These are phyloP conservation scores for Microtus richardsoni DNA, from an alignment of 2,113 vertebrate species.

Conservation along the genomic window DNA sequence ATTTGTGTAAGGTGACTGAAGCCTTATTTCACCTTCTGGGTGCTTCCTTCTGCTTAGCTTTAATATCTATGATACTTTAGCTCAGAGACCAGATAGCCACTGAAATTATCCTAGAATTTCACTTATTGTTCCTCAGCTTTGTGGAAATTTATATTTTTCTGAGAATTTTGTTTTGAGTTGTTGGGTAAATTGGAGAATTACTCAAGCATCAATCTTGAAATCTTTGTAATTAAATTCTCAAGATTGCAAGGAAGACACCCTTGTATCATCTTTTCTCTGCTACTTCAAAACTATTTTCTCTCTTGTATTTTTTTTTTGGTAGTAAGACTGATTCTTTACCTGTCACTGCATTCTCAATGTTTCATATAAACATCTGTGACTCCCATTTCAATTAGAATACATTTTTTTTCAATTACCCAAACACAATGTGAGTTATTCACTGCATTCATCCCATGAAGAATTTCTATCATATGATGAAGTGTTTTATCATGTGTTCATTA, in stretches of 20 bases:
- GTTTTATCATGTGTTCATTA: neutral
- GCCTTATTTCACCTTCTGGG: accelerated
- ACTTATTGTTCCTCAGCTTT: neutral
- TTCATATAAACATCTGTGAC: neutral
- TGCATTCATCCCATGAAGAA: neutral
- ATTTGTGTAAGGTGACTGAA: accelerated
- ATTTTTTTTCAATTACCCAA: neutral
- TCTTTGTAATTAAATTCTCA: neutral
- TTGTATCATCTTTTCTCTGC: neutral
- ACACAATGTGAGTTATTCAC: neutral
- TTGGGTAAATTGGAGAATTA: neutral
- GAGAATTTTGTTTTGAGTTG: neutral
- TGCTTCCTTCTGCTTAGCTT: accelerated
- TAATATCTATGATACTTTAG: neutral
- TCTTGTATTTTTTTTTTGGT: neutral
- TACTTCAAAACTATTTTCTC: neutral
- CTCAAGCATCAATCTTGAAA: neutral
- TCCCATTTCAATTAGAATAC: neutral
- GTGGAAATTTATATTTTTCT: neutral
- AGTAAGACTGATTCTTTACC: neutral
- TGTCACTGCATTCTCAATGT: neutral
- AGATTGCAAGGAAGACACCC: neutral
- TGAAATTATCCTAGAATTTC: accelerated
- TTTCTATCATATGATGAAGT: neutral
- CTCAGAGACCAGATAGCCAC: neutral